Base-by-base conservation (phyloP, 2,888 invertebrate genomes). In the Eulithis prunata region DNA sequence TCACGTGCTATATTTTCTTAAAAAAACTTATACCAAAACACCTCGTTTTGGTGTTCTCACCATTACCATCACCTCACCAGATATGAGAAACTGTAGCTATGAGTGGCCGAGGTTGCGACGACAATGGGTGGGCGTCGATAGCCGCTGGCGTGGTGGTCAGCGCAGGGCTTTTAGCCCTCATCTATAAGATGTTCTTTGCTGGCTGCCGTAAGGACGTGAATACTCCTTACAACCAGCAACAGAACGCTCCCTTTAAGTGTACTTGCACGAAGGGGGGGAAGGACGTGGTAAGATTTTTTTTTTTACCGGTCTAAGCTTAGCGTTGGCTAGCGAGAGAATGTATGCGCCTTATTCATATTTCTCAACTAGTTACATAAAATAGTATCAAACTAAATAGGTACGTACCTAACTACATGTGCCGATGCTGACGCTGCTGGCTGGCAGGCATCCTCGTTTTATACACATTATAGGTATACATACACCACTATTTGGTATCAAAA, bases 81-180 rank as follows among this genome's bases (percentile, higher is more conserved):
- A 46, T 60, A 54, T 61, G 45, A 59, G 13, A 59, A 53, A 13
- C 45, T 45, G 43, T 43, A n/a, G 41, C 4, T 41, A 59, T 78
- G 77, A 73, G 73, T 53, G 71, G 72, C 13, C 61, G 72, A 1
- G 62, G 67, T 12, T 51, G 71, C 3, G 55, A 56, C 13, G 45
- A 41, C 4, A 32, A 62, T 12, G 59, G 69, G 47, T 72, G 75
- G 78, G 70, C 83, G 57, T 84, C 85, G 3, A 52, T 87, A 2
- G 83, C 81, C 8, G 87, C 81, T 0, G 87, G 86, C 11, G 71
- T 86, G 53, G 78, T 79, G 6, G 73, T 88, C 12, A 79, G 87
- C n/a, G 80, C 77, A 0, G 86, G 87, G 0, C 64, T 84, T 1
- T 75, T 87, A 28, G 72, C 80, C 0, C 64, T 86, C 14, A 38